Base-by-base conservation (phyloP, 2,888 invertebrate species). In the Caenorhabditis doughertyi region DNA sequence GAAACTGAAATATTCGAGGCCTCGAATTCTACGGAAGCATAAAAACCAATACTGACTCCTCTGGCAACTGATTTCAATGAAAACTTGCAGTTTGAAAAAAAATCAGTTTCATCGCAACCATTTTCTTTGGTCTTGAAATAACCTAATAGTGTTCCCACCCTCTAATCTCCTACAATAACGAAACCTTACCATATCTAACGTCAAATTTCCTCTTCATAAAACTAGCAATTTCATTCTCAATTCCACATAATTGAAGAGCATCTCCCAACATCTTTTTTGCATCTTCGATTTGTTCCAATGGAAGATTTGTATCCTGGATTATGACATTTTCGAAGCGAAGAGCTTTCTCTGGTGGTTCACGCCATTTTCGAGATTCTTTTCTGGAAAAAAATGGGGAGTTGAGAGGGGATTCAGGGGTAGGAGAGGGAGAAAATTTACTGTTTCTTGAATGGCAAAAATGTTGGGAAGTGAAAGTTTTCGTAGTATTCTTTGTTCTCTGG, bases 191-290 rank as follows among this genome's bases (percentile, higher is more conserved):
- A 55, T 81, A 80, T 29, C 67, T 62, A 0, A 64, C 49, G 70
- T 86, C 84, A 49, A 83, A 86, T 70, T 84, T 84, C 49, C 62
- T 74, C 67, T 86, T 86, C 60, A 84, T 65, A 65, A 74, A 86
- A 47, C 83, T 85, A 2, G 86, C 86, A 29, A 86, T 86, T 44
- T 86, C 84, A 56, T 86, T 86, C 51, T 86, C 86, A 47, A 86
- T 86, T 13, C 85, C 85, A 60, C 86, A 84, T 9, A 82, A 62
- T 32, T 80, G 76, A 9, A 86, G 23, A 0, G 84, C 86, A 21
- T 84, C 80, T 42, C 81, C 83, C 7, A 86, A 60, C 49, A 80
- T 58, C 49, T 76, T 80, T 27, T 81, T 74, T 2, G 83, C 67
- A 25, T 80, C 76, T 44, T 77, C 68, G 9, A 79, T 73, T 51